A percentile compares a stretch with the other conserved stretches of the same genome.
These are phyloP conservation scores for Drosophila mettleri DNA, from an alignment of 2,888 invertebrate species.

Conservation along the genomic window DNA sequence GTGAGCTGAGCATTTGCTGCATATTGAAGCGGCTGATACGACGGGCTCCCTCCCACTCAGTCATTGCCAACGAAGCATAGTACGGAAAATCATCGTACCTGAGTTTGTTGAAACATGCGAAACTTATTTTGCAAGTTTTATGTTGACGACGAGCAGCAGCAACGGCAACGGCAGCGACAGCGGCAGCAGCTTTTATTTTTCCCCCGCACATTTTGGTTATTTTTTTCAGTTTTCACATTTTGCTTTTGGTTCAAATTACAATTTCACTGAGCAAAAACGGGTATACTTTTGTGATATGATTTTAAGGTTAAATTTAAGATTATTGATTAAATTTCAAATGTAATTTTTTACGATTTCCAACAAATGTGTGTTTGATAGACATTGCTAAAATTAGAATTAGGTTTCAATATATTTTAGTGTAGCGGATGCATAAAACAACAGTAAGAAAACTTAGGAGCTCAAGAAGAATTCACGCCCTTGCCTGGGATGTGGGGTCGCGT, in stretches of 20 bases:
- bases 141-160: slow-evolving; percentile 62
- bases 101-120: slow-evolving; percentile 75
- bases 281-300: background rate
- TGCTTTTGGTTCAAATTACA: slow-evolving; percentile 67
- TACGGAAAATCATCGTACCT: slow-evolving; percentile 58
- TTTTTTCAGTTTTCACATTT: slow-evolving; percentile 68
- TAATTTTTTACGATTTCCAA: too few species aligned
- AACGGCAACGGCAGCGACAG: slow-evolving; percentile 28
- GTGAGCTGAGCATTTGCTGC: slow-evolving; percentile 65
- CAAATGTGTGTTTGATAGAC: too few species aligned
- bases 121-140: slow-evolving; percentile 82
- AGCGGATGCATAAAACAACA: slow-evolving; percentile 58
- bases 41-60: slow-evolving; percentile 14
- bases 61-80: slow-evolving; percentile 55
- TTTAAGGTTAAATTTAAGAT: too few species aligned
- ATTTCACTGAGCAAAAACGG: slow-evolving; percentile 45
- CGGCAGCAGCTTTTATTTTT: slow-evolving; percentile 67
- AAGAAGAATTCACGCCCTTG: slow-evolving; percentile 31
- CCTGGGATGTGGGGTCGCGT: slow-evolving; percentile 34
- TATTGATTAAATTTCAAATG: background rate
- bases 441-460: slow-evolving; percentile 53
- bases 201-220: slow-evolving; percentile 53
- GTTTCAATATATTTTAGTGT: slow-evolving; percentile 36
- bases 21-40: slow-evolving; percentile 61
- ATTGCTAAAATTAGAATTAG: background rate